phyloP scores from a whole-genome alignment of 2,888 invertebrate species.

The Dexiosoma caninum region DNA sequence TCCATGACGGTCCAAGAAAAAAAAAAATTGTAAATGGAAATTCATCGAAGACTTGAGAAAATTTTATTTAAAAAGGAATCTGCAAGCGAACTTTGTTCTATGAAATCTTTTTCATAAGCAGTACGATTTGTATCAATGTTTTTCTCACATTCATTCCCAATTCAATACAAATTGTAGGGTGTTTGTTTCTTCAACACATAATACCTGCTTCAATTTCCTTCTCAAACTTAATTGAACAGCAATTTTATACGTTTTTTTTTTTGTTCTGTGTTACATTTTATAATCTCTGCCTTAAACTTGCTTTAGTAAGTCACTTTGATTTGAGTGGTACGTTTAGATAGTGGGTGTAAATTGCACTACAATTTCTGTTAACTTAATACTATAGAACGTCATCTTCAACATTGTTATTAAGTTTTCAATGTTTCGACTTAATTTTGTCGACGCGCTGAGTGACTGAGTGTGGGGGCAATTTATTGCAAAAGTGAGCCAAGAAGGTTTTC shows the following conservation, averaged over 20 bases:
- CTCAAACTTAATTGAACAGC: not conserved
- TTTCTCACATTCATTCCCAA: too few species aligned
- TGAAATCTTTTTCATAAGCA: too few species aligned
- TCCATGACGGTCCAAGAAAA: too few species aligned
- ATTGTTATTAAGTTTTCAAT: constrained; percentile 61
- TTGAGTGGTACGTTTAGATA: constrained; percentile 52
- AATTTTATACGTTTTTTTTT: not conserved
- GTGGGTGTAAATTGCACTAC: constrained; percentile 68
- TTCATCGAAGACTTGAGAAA: too few species aligned
- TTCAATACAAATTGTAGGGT: too few species aligned
- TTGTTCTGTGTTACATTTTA: not conserved
- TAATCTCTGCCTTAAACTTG: not conserved
- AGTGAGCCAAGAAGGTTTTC: constrained; percentile 13
- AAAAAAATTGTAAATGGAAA: too few species aligned
- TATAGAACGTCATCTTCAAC: not conserved
- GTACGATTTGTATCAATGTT: too few species aligned
- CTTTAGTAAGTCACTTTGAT: constrained; percentile 24
- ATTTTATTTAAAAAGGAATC: too few species aligned
- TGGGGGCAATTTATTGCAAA: constrained; percentile 48
- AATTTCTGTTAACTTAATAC: constrained; percentile 57
- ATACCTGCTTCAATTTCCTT: not conserved
- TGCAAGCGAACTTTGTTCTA: too few species aligned
- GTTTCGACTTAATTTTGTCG: constrained; percentile 60
- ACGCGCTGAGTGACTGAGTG: constrained; percentile 21
- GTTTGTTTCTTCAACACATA: not conserved